Evolutionary conservation across 2,797 vertebrate species (phyloP).

Genomic region (Cossypha caffra): DNA sequence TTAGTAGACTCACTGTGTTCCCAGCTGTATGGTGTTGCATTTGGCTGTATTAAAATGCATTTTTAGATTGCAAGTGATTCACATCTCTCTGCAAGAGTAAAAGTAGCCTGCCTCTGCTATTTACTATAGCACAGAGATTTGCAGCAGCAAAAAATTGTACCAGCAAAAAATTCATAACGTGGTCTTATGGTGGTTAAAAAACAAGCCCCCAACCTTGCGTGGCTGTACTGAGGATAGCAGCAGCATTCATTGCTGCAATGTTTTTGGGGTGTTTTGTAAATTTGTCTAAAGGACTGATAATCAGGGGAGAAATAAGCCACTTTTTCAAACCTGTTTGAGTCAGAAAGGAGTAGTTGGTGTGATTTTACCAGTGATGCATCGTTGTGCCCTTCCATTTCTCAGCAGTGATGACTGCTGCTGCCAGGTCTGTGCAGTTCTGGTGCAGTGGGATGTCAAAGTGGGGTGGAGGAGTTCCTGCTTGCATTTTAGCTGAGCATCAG

Average conservation of each 20-base stretch:
- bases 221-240: not conserved
- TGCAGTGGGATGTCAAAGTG: not conserved
- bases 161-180: not conserved
- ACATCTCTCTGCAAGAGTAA: not conserved
- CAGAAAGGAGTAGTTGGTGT: not conserved
- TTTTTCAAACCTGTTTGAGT: not conserved
- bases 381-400: not conserved
- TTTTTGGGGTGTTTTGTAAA: not conserved
- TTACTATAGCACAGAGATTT: not conserved
- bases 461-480: not conserved
- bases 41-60: constrained; percentile 41
- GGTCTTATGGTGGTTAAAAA: not conserved
- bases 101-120: not conserved
- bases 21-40: not conserved
- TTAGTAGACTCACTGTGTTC: not conserved
- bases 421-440: fast-evolving
- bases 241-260: not conserved
- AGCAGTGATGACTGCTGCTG: not conserved
- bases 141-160: not conserved
- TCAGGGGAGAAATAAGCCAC: not conserved
- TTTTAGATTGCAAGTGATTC: not conserved
- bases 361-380: not conserved
- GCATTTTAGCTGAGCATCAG: not conserved
- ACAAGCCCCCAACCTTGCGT: fast-evolving
- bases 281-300: not conserved